phyloP scores from a whole-genome alignment of 1,140 invertebrate genomes.

The Trialeurodes vaporariorum region DNA sequence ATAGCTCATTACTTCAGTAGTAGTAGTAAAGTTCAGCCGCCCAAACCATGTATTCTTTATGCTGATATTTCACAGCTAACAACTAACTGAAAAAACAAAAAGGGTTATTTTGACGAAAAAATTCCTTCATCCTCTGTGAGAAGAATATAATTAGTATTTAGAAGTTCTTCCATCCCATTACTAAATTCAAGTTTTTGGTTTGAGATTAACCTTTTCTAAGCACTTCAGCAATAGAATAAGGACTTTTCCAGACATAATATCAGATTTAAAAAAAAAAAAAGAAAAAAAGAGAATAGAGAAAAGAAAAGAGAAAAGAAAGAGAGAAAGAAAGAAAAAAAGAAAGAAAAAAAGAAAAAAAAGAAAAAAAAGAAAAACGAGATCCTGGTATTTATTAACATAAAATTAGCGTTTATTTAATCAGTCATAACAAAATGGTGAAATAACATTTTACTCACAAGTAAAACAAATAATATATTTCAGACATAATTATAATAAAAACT shows the following conservation, averaged over 20 bases:
- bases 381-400: conserved; percentile 10
- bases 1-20: too few relatives aligned
- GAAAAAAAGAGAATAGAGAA: conserved; percentile 2
- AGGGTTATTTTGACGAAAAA: too few relatives aligned
- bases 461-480: not conserved
- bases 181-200: too few relatives aligned
- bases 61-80: too few relatives aligned
- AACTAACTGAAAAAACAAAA: too few relatives aligned
- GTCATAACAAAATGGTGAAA: not conserved
- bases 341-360: not conserved
- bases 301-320: not conserved
- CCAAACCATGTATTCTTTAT: too few relatives aligned
- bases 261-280: conserved; percentile 8
- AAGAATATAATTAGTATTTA: too few relatives aligned
- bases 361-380: not conserved
- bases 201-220: too few relatives aligned
- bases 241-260: conserved; percentile 18
- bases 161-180: too few relatives aligned
- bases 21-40: too few relatives aligned
- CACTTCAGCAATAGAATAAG: too few relatives aligned
- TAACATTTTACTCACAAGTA: not conserved
- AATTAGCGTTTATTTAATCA: not conserved
- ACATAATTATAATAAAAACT: not conserved
- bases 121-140: too few relatives aligned
- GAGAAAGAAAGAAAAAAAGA: not conserved